Evolutionary conservation across 1,140 invertebrate genomes (phyloP), one percentile per base, ranked within the genome.

Genomic region (Penaeus indicus): DNA sequence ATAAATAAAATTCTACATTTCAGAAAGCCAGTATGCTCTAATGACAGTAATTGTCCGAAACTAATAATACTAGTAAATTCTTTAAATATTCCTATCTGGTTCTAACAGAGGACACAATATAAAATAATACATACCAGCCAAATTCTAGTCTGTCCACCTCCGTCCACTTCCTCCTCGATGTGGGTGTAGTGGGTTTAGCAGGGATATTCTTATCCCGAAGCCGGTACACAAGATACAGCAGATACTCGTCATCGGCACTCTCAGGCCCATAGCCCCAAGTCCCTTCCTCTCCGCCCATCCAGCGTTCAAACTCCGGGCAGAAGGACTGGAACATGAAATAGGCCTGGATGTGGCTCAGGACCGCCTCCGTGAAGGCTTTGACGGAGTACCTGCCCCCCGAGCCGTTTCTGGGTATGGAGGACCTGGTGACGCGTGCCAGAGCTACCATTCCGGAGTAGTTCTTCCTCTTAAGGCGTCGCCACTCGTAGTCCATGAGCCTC

Each of bases 321-420:
- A 82, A 87, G 32, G 78, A 64, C 25, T 87, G 86, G 42, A 87
- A 87, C 86, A 87, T 87, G 38, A 87, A 87, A 38, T 87, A 87
- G 21, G 86, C 86, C 63, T 87, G 86, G 22, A 87, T 82, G 63
- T 87, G 86, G 47, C 86, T 82, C 13, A 87, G 78, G n/a, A 87
- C 42, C 5, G 79, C 86, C 47, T 87, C 42, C 32, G 79, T 82
- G 22, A 87, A 69, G 25, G 60, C 42, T 38, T 64, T 63, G 19
- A 87, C 86, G 47, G 86, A 87, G 86, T 87, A 87, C 42, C 60
- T 80, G 4, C 78, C 47, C 7, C 78, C 86, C 54, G 78, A 87
- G 25, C 86, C 86, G 62, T 87, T 87, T n/a, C 79, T 87, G 13
- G 86, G 85, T 32, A 87, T 87, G 64, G 86, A 87, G 16, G 86